A percentile compares a stretch with the other conserved stretches of the same genome.
These are phyloP conservation scores for Diaprepes abbreviatus DNA, from an alignment of 2,888 invertebrate species.

Conservation along the genomic window DNA sequence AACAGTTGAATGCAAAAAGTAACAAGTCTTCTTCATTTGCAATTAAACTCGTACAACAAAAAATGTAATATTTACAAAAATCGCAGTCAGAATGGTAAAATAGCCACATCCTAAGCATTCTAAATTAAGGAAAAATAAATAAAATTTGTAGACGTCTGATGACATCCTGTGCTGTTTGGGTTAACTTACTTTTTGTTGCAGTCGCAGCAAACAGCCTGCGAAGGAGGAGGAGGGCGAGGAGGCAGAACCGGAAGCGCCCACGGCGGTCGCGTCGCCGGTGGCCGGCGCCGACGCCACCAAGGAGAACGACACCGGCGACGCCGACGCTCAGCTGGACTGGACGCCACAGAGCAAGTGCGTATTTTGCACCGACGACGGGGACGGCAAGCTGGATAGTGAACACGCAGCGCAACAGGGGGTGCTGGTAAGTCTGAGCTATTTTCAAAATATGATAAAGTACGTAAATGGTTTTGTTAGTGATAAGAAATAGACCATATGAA, in stretches of 20 bases:
- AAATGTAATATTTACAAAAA: no score
- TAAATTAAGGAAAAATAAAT: no score
- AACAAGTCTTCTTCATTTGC: no score
- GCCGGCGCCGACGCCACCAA: slow-evolving; percentile 55
- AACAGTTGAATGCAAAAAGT: no score
- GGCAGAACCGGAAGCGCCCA: slow-evolving; percentile 51
- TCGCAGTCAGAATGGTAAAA: no score
- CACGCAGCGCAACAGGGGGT: slow-evolving; percentile 72
- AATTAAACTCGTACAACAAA: no score
- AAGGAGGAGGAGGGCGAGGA: slow-evolving; percentile 50
- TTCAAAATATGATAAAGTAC: no score
- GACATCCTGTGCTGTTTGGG: no score
- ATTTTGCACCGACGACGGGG: slow-evolving; percentile 75
- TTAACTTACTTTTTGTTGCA: slow-evolving; percentile 23
- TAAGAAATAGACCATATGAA: no score
- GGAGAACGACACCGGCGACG: slow-evolving; percentile 55
- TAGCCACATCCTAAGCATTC: no score
- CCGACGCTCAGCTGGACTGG: slow-evolving; percentile 74
- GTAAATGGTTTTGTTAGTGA: no score
- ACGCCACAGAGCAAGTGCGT: slow-evolving; percentile 85
- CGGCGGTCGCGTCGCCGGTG: slow-evolving; percentile 37
- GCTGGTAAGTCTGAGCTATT: slow-evolving; percentile 67
- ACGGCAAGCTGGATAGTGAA: slow-evolving; percentile 71
- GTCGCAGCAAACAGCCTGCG: slow-evolving; percentile 50
- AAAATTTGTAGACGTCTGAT: no score